Percentiles rank a stretch among this genome's conserved stretches.
Evolutionary conservation across 2,888 invertebrate species (phyloP).

Genomic region (Leucoma salicis): DNA sequence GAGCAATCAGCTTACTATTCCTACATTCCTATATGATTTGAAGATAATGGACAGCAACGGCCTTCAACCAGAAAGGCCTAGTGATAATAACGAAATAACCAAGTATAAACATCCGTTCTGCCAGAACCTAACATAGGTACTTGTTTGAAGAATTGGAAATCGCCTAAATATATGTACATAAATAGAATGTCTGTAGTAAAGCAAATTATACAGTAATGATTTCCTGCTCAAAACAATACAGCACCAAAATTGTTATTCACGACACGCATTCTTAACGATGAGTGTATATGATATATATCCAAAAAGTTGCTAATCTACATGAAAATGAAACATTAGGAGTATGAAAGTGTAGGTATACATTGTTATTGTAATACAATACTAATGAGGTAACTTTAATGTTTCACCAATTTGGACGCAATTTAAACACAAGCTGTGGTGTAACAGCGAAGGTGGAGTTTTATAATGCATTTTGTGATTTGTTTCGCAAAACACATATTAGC

Average conservation of each 20-base stretch:
- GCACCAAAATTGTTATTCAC: neutral
- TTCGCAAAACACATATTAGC: slow-evolving; percentile 26
- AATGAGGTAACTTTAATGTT: slow-evolving; percentile 7
- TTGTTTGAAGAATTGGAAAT: no score
- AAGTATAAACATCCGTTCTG: no score
- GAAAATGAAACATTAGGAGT: neutral
- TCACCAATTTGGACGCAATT: slow-evolving; percentile 19
- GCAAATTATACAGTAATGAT: neutral
- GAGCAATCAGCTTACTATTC: no score
- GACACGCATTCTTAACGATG: neutral
- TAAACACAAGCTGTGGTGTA: slow-evolving; percentile 27
- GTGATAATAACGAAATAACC: no score
- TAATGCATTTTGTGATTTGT: slow-evolving; percentile 15
- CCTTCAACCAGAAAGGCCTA: no score
- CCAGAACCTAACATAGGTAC: no score
- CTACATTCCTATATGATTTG: no score
- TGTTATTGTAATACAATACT: neutral
- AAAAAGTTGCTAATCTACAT: neutral
- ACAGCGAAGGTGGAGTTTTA: slow-evolving; percentile 21
- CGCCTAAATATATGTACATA: no score
- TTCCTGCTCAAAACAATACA: neutral
- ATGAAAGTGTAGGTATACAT: no score
- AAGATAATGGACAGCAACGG: no score
- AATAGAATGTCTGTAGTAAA: neutral
- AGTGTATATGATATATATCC: neutral